These are phyloP conservation scores for Pyrrhura leucotis DNA, from an alignment of 2,797 vertebrate genomes.

Conservation along the genomic window DNA sequence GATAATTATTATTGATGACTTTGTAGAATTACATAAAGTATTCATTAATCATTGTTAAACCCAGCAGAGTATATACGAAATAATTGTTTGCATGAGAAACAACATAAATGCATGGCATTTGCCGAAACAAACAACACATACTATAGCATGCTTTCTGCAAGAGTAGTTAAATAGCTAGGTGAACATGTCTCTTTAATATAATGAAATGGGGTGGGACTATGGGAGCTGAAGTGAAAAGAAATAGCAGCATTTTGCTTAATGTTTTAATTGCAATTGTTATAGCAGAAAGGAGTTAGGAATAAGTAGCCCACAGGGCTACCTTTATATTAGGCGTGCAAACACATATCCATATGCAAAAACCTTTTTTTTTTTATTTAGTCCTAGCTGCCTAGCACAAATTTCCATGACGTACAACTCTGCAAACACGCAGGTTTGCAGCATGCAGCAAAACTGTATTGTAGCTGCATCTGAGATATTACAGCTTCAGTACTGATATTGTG, in stretches of 20 bases:
- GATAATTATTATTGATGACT: not conserved
- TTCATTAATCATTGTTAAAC: not conserved
- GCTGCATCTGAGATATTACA: not conserved
- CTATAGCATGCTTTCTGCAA: not conserved
- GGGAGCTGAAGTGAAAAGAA: not conserved
- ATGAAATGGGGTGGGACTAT: not conserved
- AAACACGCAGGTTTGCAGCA: not conserved
- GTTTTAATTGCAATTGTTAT: not conserved
- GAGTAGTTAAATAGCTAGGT: not conserved
- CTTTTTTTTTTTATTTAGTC: not conserved
- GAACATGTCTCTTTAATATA: not conserved
- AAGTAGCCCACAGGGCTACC: not conserved
- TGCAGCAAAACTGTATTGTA: not conserved
- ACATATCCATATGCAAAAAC: not conserved
- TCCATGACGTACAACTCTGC: not conserved
- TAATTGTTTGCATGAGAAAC: not conserved
- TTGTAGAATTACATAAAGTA: constrained; percentile 3
- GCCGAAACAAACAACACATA: not conserved
- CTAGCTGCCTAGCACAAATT: not conserved
- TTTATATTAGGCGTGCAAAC: not conserved
- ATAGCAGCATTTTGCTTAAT: not conserved
- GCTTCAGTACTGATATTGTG: not conserved
- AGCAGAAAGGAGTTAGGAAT: not conserved
- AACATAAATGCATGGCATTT: not conserved
- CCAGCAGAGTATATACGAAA: not conserved